A percentile compares a stretch with the other conserved stretches of the same genome.
These are phyloP conservation scores for Huso huso DNA, from an alignment of 2,797 vertebrate species.

Conservation along the genomic window DNA sequence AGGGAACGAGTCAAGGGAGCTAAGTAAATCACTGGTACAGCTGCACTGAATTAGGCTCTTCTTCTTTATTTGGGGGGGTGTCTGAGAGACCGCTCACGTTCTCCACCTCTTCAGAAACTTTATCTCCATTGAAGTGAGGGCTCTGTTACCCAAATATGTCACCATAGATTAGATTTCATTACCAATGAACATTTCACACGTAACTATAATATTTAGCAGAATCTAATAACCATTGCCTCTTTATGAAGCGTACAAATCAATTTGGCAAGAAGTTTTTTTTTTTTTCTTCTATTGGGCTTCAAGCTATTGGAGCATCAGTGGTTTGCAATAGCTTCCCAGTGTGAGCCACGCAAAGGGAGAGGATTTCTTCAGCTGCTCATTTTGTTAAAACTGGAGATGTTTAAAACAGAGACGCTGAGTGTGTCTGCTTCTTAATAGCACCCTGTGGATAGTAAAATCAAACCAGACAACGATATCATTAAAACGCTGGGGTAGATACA, in stretches of 20 bases:
- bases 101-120: slow-evolving; percentile 19
- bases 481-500: background rate
- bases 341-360: slow-evolving; percentile 15
- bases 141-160: slow-evolving; percentile 38
- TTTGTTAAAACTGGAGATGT: slow-evolving; percentile 4
- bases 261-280: slow-evolving; percentile 52
- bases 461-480: background rate
- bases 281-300: slow-evolving; percentile 12
- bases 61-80: slow-evolving; percentile 25
- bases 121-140: slow-evolving; percentile 23
- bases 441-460: slow-evolving; percentile 1
- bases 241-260: slow-evolving; percentile 63
- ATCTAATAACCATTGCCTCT: slow-evolving; percentile 62
- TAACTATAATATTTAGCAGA: slow-evolving; percentile 53
- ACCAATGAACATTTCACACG: slow-evolving; percentile 56
- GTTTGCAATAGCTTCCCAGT: slow-evolving; percentile 25
- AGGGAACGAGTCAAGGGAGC: background rate
- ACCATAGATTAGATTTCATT: slow-evolving; percentile 59
- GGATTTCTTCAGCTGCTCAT: background rate
- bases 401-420: slow-evolving; percentile 2
- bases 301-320: slow-evolving; percentile 29
- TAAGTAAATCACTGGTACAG: slow-evolving; percentile 42
- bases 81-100: slow-evolving; percentile 35
- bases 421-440: slow-evolving; percentile 1
- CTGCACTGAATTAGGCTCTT: slow-evolving; percentile 45